Evolutionary conservation across 2,113 vertebrate genomes (phyloP).

Genomic region (Quiscalus mexicanus): DNA sequence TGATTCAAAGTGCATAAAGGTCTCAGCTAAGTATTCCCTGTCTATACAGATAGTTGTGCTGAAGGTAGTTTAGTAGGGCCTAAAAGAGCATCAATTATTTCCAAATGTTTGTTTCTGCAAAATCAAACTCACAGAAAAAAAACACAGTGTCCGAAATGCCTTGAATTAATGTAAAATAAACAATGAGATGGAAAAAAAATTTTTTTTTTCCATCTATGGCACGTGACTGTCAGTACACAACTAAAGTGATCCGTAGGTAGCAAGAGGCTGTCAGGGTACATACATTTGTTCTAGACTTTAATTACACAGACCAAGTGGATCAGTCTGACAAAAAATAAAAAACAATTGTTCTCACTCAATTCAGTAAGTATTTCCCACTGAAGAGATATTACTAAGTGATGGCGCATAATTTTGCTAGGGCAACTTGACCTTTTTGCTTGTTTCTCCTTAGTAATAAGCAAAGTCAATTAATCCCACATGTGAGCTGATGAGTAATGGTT

Average conservation of each 20-base stretch:
- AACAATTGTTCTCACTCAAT: neutral
- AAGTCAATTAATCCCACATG: neutral
- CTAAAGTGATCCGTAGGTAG: neutral
- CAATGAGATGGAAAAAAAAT: neutral
- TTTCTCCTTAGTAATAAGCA: neutral
- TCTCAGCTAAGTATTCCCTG: neutral
- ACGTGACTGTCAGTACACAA: neutral
- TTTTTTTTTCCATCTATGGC: too few species aligned
- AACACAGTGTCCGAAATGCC: neutral
- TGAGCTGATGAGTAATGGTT: neutral
- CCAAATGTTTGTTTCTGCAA: neutral
- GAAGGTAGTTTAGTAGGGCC: neutral
- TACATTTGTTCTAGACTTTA: neutral
- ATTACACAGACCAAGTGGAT: neutral
- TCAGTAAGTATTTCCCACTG: neutral
- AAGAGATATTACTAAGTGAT: neutral
- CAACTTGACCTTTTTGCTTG: neutral
- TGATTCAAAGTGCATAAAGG: neutral
- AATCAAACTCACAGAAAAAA: neutral
- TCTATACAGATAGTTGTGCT: neutral
- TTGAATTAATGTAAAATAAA: neutral
- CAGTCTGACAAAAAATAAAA: neutral
- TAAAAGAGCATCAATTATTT: neutral
- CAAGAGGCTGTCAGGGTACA: neutral
- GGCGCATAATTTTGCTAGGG: neutral